phyloP scores from a whole-genome alignment of 2,888 invertebrate genomes.

The Diaperis boleti region DNA sequence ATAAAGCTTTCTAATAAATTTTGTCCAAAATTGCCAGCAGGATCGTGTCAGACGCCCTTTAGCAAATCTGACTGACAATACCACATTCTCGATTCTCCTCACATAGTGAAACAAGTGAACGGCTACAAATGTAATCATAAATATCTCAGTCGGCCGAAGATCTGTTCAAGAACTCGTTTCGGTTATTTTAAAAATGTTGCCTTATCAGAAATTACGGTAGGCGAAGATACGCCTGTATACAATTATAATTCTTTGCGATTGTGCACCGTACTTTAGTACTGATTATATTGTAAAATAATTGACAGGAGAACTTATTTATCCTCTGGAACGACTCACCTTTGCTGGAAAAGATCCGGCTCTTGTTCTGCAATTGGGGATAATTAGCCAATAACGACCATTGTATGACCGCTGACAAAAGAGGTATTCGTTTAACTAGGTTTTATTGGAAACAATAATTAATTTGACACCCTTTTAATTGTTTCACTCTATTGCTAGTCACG shows the following conservation, averaged over 20 bases:
- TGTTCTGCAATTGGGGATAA: constrained; percentile 3
- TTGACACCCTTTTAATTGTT: no score
- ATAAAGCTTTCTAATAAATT: no score
- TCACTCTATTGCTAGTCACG: no score
- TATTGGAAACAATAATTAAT: no score
- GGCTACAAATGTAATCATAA: constrained; percentile 65
- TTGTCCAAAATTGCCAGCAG: no score
- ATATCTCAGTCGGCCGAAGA: constrained; percentile 61
- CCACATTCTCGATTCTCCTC: constrained; percentile 63
- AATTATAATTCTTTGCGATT: constrained; percentile 61
- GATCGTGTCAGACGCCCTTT: constrained; percentile 41
- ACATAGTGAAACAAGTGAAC: constrained; percentile 64
- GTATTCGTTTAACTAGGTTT: no score
- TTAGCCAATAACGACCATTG: constrained; percentile 9
- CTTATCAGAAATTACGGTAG: constrained; percentile 64
- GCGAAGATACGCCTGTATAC: constrained; percentile 60
- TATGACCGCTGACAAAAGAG: background rate
- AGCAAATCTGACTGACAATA: constrained; percentile 61
- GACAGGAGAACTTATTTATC: constrained; percentile 58
- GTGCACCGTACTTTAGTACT: constrained; percentile 60
- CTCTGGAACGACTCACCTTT: constrained; percentile 15
- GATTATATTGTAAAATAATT: constrained; percentile 64
- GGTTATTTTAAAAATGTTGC: constrained; percentile 61
- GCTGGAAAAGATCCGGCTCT: background rate
- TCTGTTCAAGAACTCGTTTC: constrained; percentile 60